Base-by-base conservation (phyloP, 2,797 vertebrate species). In the Decapterus maruadsi region DNA sequence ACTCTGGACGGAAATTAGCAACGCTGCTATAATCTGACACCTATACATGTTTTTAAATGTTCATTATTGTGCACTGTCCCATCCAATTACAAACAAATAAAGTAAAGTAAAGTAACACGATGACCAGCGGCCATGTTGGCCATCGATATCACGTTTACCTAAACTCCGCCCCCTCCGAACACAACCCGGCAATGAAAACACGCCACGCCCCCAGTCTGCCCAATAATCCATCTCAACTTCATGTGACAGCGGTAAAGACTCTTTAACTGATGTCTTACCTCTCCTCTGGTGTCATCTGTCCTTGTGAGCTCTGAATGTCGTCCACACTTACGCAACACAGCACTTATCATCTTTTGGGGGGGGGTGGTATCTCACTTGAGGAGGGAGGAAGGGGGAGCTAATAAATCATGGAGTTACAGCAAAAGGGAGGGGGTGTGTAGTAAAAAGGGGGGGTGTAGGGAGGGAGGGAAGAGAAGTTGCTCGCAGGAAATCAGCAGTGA, bases 351-450 rank as follows among this genome's bases (percentile, higher is more conserved):
- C 31, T 70, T 54, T 38, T 26, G 26, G 26, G 26, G 26, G 26
- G 26, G 26, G 53, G 78, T 76, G 63, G 84, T 72, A 58, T 78
- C 74, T 65, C 51, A 55, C 59, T 70, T 40, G 20, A 69, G 63
- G 55, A 34, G 31, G 31, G 31, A 34, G 65, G 68, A 84, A 72
- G 84, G 74, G 68, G 45, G 68, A 57, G 48, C 46, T 79, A 56
- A 86, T 90, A 88, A 87, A 89, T 93, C 83, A 84, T n/a, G 0
- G 53, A 79, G 29, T 76, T 72, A 65, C 59, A 31, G 19, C 29
- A 26, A 26, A 26, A 26, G 26, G 26, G 70, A 53, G 17, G 67
- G 54, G 51, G 3, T 6, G 12, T 66, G 73, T 40, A 38, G 53
- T 40, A 31, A 63, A 68, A 53, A 16, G 43, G n/a, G 56, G 56